Conservation (phyloP, 2,113 vertebrate species). For the Chrysemys picta region DNA sequence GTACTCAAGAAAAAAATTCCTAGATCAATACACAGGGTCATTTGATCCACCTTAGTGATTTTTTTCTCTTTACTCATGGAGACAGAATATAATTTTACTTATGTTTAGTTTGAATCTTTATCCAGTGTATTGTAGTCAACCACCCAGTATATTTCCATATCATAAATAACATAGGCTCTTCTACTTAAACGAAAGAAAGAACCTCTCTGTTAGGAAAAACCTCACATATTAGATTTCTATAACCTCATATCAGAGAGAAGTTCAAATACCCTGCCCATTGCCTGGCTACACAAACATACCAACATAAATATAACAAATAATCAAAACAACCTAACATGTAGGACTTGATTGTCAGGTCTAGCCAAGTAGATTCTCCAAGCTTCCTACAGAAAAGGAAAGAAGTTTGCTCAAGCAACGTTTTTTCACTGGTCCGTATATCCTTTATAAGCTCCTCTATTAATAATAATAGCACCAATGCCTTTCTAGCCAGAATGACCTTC, state of each 20-base stretch:
- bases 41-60: not conserved
- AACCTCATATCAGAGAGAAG: not conserved
- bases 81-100: not conserved
- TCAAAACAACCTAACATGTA: not conserved
- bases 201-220: not conserved
- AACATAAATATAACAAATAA: constrained; percentile 36
- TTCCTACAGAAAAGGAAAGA: not conserved
- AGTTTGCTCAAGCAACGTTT: not conserved
- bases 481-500: not conserved
- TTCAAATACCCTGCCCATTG: constrained; percentile 1
- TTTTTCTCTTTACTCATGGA: not conserved
- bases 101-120: not conserved
- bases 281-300: constrained; percentile 29
- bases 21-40: not conserved
- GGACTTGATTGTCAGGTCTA: not conserved
- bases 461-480: not conserved
- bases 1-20: not conserved
- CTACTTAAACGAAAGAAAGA: not conserved
- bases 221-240: not conserved
- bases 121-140: not conserved
- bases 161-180: not conserved
- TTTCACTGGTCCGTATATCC: not conserved
- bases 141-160: not conserved
- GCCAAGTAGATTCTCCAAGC: not conserved
- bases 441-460: not conserved